Conservation (phyloP, 2,113 vertebrate species). For the Tachycineta bicolor region DNA sequence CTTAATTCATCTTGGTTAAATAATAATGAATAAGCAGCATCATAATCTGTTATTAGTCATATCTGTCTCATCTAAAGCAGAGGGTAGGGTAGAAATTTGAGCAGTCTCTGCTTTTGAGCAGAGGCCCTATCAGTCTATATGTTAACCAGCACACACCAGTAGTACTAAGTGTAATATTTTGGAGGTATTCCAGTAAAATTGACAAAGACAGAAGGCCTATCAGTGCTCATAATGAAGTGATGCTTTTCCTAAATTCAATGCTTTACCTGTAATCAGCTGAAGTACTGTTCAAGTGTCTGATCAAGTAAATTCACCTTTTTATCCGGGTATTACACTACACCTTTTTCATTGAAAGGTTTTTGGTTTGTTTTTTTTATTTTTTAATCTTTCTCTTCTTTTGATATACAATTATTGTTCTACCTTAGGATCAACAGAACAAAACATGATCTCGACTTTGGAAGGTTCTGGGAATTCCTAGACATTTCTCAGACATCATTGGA, state of each 20-base stretch:
- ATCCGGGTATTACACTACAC: not conserved
- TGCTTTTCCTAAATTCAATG: not conserved
- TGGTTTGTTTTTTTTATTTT: not conserved
- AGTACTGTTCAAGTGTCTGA: not conserved
- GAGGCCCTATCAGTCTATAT: not conserved
- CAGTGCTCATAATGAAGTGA: not conserved
- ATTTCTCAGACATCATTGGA: not conserved
- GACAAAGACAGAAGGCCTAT: not conserved
- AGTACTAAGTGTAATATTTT: not conserved
- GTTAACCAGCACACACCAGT: not conserved
- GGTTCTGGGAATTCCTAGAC: not conserved
- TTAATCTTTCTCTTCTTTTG: not conserved
- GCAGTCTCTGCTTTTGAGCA: not conserved
- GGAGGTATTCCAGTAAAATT: not conserved
- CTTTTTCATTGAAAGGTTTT: not conserved
- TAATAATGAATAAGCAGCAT: not conserved
- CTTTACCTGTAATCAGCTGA: not conserved
- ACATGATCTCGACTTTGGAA: not conserved
- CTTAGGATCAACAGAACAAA: not conserved
- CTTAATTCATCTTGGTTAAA: not conserved
- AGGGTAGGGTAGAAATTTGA: not conserved
- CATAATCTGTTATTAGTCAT: not conserved
- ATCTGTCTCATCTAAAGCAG: not conserved
- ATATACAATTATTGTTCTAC: not conserved
- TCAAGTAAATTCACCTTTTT: not conserved